Evolutionary conservation across 2,888 invertebrate genomes (phyloP).

Genomic region (Scaptomyza parva): DNA sequence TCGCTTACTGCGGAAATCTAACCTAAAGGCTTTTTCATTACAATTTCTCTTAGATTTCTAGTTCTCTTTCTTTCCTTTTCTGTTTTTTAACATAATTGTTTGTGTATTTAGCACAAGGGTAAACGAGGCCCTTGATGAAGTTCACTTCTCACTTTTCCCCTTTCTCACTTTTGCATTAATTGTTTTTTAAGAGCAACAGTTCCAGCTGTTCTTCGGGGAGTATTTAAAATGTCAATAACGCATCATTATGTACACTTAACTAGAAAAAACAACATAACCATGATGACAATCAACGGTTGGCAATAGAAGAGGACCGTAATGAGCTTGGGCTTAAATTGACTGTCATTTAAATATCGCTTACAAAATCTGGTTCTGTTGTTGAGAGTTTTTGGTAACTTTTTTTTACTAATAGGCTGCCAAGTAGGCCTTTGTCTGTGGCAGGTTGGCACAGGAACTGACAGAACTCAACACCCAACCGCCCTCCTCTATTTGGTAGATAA

Average conservation of each 20-base stretch:
- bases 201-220: conserved; percentile 29
- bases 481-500: conserved; percentile 50
- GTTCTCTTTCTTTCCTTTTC: conserved; percentile 14
- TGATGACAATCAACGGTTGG: conserved; percentile 26
- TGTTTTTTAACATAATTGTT: conserved; percentile 66
- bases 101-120: conserved; percentile 69
- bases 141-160: conserved; percentile 23
- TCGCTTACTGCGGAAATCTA: conserved; percentile 54
- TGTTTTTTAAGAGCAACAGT: conserved; percentile 55
- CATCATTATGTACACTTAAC: conserved; percentile 50
- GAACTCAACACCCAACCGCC: conserved; percentile 38
- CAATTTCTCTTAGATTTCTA: conserved; percentile 47
- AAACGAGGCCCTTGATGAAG: conserved; percentile 28
- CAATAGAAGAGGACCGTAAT: conserved; percentile 45
- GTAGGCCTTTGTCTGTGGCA: conserved; percentile 17
- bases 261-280: conserved; percentile 14
- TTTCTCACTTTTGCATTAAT: conserved; percentile 34
- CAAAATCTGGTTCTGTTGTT: conserved; percentile 16
- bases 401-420: conserved; percentile 29
- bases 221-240: conserved; percentile 55
- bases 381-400: conserved; percentile 62
- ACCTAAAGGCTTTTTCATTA: conserved; percentile 77
- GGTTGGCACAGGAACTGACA: conserved; percentile 16
- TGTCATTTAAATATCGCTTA: conserved; percentile 56
- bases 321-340: conserved; percentile 50